Conservation (phyloP, 2,888 invertebrate species). For the Octonoba sinensis region DNA sequence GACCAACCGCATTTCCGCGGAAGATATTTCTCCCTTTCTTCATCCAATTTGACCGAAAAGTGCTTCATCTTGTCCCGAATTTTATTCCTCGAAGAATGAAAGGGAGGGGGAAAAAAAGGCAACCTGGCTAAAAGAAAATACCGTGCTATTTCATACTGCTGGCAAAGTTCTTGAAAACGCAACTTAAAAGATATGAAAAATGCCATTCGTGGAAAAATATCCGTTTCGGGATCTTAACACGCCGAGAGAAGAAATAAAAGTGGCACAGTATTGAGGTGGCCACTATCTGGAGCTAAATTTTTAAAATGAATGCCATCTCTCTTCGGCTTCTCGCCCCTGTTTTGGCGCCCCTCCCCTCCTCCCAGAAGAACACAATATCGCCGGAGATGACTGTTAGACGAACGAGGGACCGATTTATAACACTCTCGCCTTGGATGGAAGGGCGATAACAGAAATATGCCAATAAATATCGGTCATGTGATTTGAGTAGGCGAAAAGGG, state of each 20-base stretch:
- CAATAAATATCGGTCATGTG: slow-evolving; percentile 62
- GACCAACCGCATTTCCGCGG: background rate
- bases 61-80: too few species aligned
- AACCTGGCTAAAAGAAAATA: background rate
- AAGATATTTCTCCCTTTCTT: background rate
- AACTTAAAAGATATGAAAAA: slow-evolving; percentile 45
- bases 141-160: slow-evolving; percentile 1
- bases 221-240: slow-evolving; percentile 23
- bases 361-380: slow-evolving; percentile 31
- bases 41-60: background rate
- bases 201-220: slow-evolving; percentile 39
- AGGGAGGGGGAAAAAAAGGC: background rate
- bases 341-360: slow-evolving; percentile 14
- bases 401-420: slow-evolving; percentile 51
- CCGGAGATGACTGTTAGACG: slow-evolving; percentile 29
- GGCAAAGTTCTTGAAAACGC: slow-evolving; percentile 4
- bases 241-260: slow-evolving; percentile 22
- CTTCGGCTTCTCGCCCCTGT: slow-evolving; percentile 18
- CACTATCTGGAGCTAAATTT: slow-evolving; percentile 56
- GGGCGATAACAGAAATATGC: slow-evolving; percentile 63
- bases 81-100: background rate
- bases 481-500: slow-evolving; percentile 34
- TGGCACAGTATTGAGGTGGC: slow-evolving; percentile 45
- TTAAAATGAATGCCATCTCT: slow-evolving; percentile 61
- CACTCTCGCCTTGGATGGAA: slow-evolving; percentile 31